Percentiles rank a stretch among this genome's conserved stretches.
Evolutionary conservation across 2,113 vertebrate genomes (phyloP).

Genomic region (Apteryx owenii): DNA sequence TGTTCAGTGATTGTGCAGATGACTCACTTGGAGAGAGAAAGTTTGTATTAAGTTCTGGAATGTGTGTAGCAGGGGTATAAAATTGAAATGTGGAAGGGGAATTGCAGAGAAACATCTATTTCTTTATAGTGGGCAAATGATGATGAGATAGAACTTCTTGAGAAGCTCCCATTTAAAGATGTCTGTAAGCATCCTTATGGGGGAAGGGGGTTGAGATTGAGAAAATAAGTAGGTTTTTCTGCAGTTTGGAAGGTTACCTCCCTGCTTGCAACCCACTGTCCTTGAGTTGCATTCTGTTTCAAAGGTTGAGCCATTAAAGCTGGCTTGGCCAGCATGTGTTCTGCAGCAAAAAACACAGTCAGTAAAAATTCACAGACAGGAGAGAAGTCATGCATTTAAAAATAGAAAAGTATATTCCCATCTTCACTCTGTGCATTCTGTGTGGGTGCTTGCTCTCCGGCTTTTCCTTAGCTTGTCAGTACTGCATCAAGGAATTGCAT

Average conservation of each 20-base stretch:
- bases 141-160: not conserved
- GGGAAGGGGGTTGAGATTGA: not conserved
- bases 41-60: not conserved
- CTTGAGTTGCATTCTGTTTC: not conserved
- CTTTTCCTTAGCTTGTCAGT: not conserved
- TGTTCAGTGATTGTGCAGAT: not conserved
- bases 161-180: not conserved
- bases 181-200: not conserved
- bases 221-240: not conserved
- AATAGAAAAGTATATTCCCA: not conserved
- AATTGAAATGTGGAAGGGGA: not conserved
- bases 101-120: not conserved
- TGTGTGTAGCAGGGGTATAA: not conserved
- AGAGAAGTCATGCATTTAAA: not conserved
- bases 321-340: not conserved
- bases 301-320: not conserved
- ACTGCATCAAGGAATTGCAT: not conserved
- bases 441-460: not conserved
- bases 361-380: not conserved
- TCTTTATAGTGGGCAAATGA: not conserved
- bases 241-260: not conserved
- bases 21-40: not conserved
- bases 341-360: not conserved
- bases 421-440: too few species aligned
- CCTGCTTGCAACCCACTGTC: too few species aligned